Conservation (phyloP, 2,888 invertebrate species). For the Cheilosia vernalis region DNA sequence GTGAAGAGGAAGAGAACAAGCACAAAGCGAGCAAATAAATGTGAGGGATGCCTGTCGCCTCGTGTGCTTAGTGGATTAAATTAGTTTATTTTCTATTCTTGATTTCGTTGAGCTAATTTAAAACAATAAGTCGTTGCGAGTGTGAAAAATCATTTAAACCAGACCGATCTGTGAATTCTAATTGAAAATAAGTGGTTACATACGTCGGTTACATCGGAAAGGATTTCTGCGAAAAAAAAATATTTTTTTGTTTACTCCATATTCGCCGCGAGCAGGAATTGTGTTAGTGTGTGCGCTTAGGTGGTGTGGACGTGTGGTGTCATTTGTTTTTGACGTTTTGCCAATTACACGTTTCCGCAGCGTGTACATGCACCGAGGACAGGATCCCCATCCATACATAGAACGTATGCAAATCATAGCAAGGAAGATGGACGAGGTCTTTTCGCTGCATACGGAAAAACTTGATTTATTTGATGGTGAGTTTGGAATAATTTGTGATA, state of each 20-base stretch:
- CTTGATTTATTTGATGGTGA: slow-evolving; percentile 82
- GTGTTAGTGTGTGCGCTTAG: slow-evolving; percentile 4
- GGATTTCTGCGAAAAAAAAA: slow-evolving; percentile 47
- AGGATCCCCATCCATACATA: slow-evolving; percentile 41
- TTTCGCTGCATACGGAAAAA: slow-evolving; percentile 82
- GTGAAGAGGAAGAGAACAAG: slow-evolving; percentile 15
- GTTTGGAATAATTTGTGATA: slow-evolving; percentile 46
- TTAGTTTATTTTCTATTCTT: slow-evolving; percentile 28
- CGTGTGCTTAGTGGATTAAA: slow-evolving; percentile 30
- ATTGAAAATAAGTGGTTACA: slow-evolving; percentile 55
- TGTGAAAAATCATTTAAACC: background rate
- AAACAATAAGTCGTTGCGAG: background rate
- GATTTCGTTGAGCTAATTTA: background rate
- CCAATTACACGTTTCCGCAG: slow-evolving; percentile 58
- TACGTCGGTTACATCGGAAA: slow-evolving; percentile 32
- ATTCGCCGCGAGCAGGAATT: slow-evolving; percentile 54
- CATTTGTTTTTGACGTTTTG: slow-evolving; percentile 66
- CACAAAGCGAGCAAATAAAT: slow-evolving; percentile 20
- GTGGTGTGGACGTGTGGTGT: slow-evolving; percentile 42
- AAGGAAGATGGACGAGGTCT: slow-evolving; percentile 82
- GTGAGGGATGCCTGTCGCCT: slow-evolving; percentile 45
- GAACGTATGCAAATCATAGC: slow-evolving; percentile 69
- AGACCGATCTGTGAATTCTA: slow-evolving; percentile 27
- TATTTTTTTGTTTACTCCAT: slow-evolving; percentile 70
- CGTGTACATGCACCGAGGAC: slow-evolving; percentile 55